Evolutionary conservation across 1,140 invertebrate species (phyloP), one percentile per base, ranked within the genome.

Genomic region (Cylas formicarius): DNA sequence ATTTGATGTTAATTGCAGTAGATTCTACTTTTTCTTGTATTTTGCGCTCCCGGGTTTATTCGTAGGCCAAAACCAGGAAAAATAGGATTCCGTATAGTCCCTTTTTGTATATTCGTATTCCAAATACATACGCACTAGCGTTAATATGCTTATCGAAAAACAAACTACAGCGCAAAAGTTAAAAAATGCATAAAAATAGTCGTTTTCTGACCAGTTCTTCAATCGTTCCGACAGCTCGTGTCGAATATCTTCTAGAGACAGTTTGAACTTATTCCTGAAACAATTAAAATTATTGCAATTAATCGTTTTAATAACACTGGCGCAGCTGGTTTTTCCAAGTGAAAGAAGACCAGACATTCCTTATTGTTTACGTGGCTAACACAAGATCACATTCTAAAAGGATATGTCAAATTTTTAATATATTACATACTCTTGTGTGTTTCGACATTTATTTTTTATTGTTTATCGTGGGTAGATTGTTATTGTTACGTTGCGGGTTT

Each of bases 81-180:
- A 36, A 27, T 31, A 26, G 28, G 44, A 33, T 3, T 36, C 21
- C 13, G 14, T n/a, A 18, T 31, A n/a, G 3, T 44, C 46, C 17
- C 51, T 24, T 49, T 47, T 56, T 21, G 45, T 44, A 35, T 47
- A 55, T 41, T 61, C 54, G 8, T 58, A 41, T 50, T 64, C 62
- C 18, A 62, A 38, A 23, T 61, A 38, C 39, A 64, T 43, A 29
- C 61, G 61, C 0, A 47, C 52, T 37, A 64, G 24, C 4, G 43
- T 55, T 9, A 64, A 52, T 11, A 62, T 35, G 40, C 60, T 52
- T 33, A 65, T 38, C 2, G 58, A 52, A 47, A 65, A 65, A 49
- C 63, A 65, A 3, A 62, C 17, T 18, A 63, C 33, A 14, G 61
- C 54, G 31, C 60, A 61, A 31, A 58, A 48, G 21, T 46, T 57